A percentile compares a stretch with the other conserved stretches of the same genome.
These are phyloP conservation scores for Petrophora chlorosata DNA, from an alignment of 2,888 invertebrate genomes.

Conservation along the genomic window DNA sequence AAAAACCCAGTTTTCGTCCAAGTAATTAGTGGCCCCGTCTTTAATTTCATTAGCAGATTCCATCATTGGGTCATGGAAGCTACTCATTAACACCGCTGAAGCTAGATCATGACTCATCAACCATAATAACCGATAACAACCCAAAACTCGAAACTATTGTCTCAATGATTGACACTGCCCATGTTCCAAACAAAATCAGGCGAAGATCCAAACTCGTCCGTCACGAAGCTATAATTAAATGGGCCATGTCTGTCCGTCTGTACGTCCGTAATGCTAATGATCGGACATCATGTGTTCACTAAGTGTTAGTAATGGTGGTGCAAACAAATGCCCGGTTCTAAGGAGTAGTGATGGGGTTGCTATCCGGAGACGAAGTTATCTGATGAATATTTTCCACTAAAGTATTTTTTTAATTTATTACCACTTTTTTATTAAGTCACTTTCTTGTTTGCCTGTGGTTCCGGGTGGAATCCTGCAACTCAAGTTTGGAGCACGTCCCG, in stretches of 20 bases:
- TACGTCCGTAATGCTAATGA: conserved; percentile 50
- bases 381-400: too few species aligned
- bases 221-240: conserved; percentile 68
- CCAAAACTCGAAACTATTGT: conserved; percentile 39
- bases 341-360: conserved; percentile 23
- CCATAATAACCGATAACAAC: too few species aligned
- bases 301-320: conserved; percentile 57
- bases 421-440: too few species aligned
- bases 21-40: conserved; percentile 18
- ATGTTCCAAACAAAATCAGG: conserved; percentile 44
- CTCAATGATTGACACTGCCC: conserved; percentile 54
- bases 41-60: conserved; percentile 14
- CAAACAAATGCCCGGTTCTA: conserved; percentile 50
- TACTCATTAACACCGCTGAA: conserved; percentile 29
- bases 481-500: too few species aligned
- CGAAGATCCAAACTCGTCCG: conserved; percentile 57
- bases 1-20: too few species aligned
- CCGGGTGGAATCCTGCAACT: too few species aligned
- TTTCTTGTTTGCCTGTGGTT: too few species aligned
- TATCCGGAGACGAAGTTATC: too few species aligned
- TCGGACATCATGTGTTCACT: conserved; percentile 57
- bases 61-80: conserved; percentile 15
- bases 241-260: conserved; percentile 49
- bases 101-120: conserved; percentile 32
- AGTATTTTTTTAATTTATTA: too few species aligned